These are phyloP conservation scores for Colletes latitarsis DNA, from an alignment of 1,140 invertebrate species.

Conservation along the genomic window DNA sequence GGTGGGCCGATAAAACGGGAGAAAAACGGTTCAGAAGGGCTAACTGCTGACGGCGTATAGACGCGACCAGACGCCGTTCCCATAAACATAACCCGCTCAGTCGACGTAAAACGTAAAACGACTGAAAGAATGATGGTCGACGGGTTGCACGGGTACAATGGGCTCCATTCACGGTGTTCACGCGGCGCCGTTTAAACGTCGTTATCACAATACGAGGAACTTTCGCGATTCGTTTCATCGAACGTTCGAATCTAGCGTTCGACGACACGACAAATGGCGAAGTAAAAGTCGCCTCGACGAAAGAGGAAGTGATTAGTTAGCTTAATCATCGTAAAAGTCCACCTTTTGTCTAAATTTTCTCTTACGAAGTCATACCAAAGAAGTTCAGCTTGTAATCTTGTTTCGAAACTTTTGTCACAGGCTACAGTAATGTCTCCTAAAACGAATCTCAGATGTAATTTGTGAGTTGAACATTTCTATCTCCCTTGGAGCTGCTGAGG, in stretches of 20 bases:
- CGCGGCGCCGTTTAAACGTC: constrained; percentile 28
- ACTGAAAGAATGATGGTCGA: constrained; percentile 31
- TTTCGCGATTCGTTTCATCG: background rate
- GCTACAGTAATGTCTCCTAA: too few species aligned
- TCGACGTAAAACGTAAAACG: constrained; percentile 45
- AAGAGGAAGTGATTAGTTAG: too few species aligned
- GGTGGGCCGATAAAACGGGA: background rate
- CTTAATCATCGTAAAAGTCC: too few species aligned
- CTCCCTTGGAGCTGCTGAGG: too few species aligned
- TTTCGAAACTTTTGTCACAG: too few species aligned
- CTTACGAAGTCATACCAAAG: too few species aligned
- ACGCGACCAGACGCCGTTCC: constrained; percentile 28
- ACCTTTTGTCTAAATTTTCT: too few species aligned
- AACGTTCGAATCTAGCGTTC: background rate
- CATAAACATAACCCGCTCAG: constrained; percentile 37
- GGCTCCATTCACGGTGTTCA: constrained; percentile 3
- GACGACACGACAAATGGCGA: too few species aligned
- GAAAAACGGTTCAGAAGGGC: constrained; percentile 17
- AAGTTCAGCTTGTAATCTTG: too few species aligned
- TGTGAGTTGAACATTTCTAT: too few species aligned
- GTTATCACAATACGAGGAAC: constrained; percentile 39
- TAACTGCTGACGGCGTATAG: constrained; percentile 25
- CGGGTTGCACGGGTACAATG: constrained; percentile 15
- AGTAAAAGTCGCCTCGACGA: too few species aligned
- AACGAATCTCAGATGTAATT: too few species aligned